Conservation (phyloP, 2,797 vertebrate species). For the Alectoris magna region DNA sequence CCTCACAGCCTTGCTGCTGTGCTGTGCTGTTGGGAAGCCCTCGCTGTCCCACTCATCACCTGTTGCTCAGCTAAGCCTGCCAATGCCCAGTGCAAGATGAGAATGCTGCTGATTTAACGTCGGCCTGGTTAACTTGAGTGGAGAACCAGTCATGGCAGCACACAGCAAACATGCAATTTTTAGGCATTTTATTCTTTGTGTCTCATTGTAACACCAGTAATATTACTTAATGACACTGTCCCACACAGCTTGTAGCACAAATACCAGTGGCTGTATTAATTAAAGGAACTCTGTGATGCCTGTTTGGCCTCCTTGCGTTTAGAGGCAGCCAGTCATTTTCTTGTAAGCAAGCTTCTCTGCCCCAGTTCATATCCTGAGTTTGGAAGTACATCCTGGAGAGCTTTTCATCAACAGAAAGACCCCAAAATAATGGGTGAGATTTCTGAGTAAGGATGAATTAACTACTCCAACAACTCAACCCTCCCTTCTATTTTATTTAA, state of each 20-base stretch:
- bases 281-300: not conserved
- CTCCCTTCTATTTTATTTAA: not conserved
- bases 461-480: not conserved
- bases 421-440: not conserved
- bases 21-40: not conserved
- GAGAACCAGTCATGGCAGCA: not conserved
- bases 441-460: constrained; percentile 2
- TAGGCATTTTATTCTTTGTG: not conserved
- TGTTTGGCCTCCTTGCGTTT: not conserved
- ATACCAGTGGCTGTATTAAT: not conserved
- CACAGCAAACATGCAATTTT: not conserved
- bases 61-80: not conserved
- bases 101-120: not conserved
- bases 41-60: not conserved
- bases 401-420: not conserved
- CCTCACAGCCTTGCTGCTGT: not conserved
- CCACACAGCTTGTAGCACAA: not conserved
- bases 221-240: not conserved
- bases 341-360: not conserved
- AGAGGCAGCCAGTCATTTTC: not conserved
- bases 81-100: not conserved
- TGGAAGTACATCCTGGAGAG: not conserved
- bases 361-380: not conserved
- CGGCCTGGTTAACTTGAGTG: not conserved
- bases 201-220: not conserved